These are phyloP conservation scores for Acanthopleura granulata DNA, from an alignment of 2,888 invertebrate genomes.

Conservation along the genomic window DNA sequence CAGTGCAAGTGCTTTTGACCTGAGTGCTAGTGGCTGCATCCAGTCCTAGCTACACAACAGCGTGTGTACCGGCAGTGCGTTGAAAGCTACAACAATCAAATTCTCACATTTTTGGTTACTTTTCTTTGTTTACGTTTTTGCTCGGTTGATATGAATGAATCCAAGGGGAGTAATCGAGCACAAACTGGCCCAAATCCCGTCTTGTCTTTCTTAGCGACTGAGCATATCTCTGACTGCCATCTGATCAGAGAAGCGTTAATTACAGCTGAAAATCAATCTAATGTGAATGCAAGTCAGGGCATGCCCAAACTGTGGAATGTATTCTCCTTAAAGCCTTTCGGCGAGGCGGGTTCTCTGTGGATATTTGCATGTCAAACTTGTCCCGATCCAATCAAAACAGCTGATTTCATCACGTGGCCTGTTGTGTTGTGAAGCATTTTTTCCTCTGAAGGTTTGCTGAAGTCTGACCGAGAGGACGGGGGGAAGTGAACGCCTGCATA, in stretches of 20 bases:
- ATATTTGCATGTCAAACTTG: conserved; percentile 10
- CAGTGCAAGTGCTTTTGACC: too few relatives aligned
- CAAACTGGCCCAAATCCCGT: background rate
- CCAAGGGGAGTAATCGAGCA: conserved; percentile 3
- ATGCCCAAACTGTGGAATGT: conserved; percentile 5
- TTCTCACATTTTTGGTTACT: background rate
- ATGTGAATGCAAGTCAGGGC: background rate
- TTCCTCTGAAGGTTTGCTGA: background rate
- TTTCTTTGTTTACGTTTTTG: conserved; percentile 18
- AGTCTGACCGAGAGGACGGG: background rate
- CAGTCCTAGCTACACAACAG: too few relatives aligned
- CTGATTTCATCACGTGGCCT: conserved; percentile 3
- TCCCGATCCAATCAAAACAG: background rate
- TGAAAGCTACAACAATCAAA: too few relatives aligned
- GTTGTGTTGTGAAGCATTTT: conserved; percentile 14
- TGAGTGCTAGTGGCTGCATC: too few relatives aligned
- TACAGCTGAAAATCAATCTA: background rate
- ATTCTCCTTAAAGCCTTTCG: background rate
- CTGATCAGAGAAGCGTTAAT: background rate
- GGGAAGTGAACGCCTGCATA: background rate
- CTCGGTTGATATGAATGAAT: conserved; percentile 3
- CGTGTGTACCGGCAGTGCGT: too few relatives aligned
- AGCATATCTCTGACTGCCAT: background rate
- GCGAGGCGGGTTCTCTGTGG: background rate
- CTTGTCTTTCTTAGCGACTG: background rate